phyloP scores from a whole-genome alignment of 2,888 invertebrate species.

The Pandemis corylana region DNA sequence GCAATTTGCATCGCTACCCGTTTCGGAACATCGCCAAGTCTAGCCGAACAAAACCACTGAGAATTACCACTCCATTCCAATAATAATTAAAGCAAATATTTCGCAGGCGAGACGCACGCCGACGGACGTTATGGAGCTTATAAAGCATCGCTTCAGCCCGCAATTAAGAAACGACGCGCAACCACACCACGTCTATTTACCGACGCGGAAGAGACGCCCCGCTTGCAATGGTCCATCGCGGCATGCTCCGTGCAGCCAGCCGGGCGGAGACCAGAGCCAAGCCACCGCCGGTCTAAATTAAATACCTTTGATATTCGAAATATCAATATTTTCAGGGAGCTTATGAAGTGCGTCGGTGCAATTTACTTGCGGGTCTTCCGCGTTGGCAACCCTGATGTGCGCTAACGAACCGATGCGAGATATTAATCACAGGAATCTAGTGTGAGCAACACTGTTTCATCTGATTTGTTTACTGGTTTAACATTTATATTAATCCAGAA shows the following conservation, averaged over 20 bases:
- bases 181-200: slow-evolving; percentile 75
- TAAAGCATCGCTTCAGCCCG: slow-evolving; percentile 81
- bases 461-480: slow-evolving; percentile 29
- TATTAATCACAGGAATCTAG: slow-evolving; percentile 48
- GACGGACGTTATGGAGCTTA: slow-evolving; percentile 83
- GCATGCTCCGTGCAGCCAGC: slow-evolving; percentile 61
- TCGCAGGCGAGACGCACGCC: slow-evolving; percentile 78
- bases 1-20: slow-evolving; percentile 85
- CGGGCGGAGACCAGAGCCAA: slow-evolving; percentile 65
- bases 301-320: slow-evolving; percentile 82
- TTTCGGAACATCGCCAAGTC: slow-evolving; percentile 85
- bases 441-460: slow-evolving; percentile 47
- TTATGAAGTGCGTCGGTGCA: slow-evolving; percentile 74
- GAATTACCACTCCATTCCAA: slow-evolving; percentile 85
- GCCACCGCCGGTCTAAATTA: slow-evolving; percentile 73
- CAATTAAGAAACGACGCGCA: slow-evolving; percentile 82
- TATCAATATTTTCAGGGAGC: slow-evolving; percentile 81
- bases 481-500: slow-evolving; percentile 8
- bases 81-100: slow-evolving; percentile 85
- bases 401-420: slow-evolving; percentile 64
- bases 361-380: slow-evolving; percentile 72
- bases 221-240: slow-evolving; percentile 79
- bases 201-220: slow-evolving; percentile 81
- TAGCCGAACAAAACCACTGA: slow-evolving; percentile 85
- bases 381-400: slow-evolving; percentile 69